A percentile compares a stretch with the other conserved stretches of the same genome.
These are phyloP conservation scores for Apteryx owenii DNA, from an alignment of 2,113 vertebrate genomes.

Conservation along the genomic window DNA sequence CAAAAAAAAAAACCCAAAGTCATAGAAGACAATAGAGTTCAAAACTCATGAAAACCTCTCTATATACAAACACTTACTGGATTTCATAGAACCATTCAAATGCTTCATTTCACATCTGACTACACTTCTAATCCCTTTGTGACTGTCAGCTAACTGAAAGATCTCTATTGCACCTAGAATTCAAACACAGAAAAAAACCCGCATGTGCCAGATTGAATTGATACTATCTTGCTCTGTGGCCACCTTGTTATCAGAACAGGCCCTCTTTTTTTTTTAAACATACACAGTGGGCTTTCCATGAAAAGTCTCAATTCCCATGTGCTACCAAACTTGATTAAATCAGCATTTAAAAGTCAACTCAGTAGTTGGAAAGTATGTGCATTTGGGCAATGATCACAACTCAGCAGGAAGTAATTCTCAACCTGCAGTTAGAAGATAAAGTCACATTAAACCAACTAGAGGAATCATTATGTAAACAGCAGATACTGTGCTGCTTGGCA, in stretches of 20 bases:
- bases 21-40: background rate
- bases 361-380: background rate
- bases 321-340: background rate
- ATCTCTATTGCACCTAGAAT: background rate
- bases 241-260: background rate
- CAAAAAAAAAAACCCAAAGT: background rate
- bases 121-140: background rate
- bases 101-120: background rate
- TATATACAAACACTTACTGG: background rate
- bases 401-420: background rate
- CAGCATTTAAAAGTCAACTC: background rate
- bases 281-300: background rate
- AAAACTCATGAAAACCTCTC: background rate
- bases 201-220: rapidly evolving
- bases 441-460: background rate
- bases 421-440: background rate
- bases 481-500: background rate
- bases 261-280: background rate
- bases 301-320: background rate
- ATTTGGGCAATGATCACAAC: background rate
- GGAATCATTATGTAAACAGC: background rate
- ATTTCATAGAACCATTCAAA: background rate
- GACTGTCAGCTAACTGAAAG: background rate
- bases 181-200: background rate
- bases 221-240: background rate